Conservation (phyloP, 2,888 invertebrate species). For the Abscondita cerata region DNA sequence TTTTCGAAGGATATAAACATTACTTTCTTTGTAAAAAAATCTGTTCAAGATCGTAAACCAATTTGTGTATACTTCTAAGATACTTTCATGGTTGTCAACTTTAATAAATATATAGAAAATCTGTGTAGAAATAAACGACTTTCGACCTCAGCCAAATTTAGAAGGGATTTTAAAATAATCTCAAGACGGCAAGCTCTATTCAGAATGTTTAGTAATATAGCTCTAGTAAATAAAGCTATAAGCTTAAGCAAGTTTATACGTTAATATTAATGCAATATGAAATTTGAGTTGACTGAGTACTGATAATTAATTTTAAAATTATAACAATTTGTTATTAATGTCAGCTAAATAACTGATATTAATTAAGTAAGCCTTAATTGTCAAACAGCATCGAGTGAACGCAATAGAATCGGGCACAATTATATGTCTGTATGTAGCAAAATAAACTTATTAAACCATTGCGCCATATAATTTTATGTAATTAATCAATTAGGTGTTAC, state of each 20-base stretch:
- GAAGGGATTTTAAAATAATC: slow-evolving; percentile 14
- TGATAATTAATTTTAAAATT: slow-evolving; percentile 13
- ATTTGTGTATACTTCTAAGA: slow-evolving; percentile 26
- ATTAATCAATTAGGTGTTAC: slow-evolving; percentile 28
- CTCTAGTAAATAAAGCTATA: neutral
- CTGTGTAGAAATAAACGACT: slow-evolving; percentile 14
- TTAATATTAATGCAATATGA: slow-evolving; percentile 6
- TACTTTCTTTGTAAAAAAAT: too few species aligned
- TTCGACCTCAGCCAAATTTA: slow-evolving; percentile 7
- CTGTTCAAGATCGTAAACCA: slow-evolving; percentile 20
- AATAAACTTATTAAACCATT: slow-evolving; percentile 16
- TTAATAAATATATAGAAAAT: slow-evolving; percentile 24
- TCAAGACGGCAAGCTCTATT: slow-evolving; percentile 8
- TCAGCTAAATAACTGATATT: neutral
- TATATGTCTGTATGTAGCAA: neutral
- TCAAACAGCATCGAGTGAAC: neutral
- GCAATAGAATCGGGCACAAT: neutral
- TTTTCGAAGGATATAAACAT: too few species aligned
- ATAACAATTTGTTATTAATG: slow-evolving; percentile 8
- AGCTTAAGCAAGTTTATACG: neutral
- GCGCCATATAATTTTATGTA: slow-evolving; percentile 18
- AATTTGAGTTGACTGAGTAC: slow-evolving; percentile 9
- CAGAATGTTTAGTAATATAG: slow-evolving; percentile 11
- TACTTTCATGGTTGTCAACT: slow-evolving; percentile 21
- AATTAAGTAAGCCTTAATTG: neutral